These are phyloP conservation scores for Azemiops feae DNA, from an alignment of 2,113 vertebrate species.

Conservation along the genomic window DNA sequence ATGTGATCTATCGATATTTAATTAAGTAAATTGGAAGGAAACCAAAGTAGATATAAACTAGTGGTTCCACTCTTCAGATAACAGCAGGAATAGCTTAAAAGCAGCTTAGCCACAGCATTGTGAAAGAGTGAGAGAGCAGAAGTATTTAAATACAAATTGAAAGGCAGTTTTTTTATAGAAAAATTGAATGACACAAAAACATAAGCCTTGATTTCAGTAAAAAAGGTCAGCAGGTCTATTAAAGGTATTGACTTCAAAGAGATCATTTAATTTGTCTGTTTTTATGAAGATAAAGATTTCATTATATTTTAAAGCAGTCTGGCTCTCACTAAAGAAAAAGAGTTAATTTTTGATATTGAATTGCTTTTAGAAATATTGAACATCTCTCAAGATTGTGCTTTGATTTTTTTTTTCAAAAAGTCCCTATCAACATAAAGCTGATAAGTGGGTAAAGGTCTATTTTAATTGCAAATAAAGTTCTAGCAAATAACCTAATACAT, in stretches of 20 bases:
- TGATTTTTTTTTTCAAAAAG: neutral
- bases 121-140: neutral
- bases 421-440: neutral
- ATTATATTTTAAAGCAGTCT: slow-evolving; percentile 8
- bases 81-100: slow-evolving; percentile 6
- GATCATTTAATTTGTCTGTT: neutral
- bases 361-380: neutral
- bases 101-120: neutral
- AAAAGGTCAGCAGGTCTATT: neutral
- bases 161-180: slow-evolving; percentile 13
- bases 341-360: neutral
- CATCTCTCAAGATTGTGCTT: neutral
- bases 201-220: neutral
- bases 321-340: neutral
- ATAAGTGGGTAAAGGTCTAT: neutral
- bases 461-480: neutral
- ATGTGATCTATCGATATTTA: slow-evolving; percentile 9
- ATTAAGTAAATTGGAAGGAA: slow-evolving; percentile 41
- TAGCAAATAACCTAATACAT: neutral
- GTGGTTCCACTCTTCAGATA: slow-evolving; percentile 14
- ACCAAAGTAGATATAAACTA: slow-evolving; percentile 28
- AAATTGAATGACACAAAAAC: slow-evolving; percentile 27
- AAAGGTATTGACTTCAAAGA: neutral
- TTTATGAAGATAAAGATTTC: slow-evolving; percentile 6
- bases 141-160: slow-evolving; percentile 3